Base-by-base conservation (phyloP, 2,113 vertebrate genomes). In the Haemorhous mexicanus region DNA sequence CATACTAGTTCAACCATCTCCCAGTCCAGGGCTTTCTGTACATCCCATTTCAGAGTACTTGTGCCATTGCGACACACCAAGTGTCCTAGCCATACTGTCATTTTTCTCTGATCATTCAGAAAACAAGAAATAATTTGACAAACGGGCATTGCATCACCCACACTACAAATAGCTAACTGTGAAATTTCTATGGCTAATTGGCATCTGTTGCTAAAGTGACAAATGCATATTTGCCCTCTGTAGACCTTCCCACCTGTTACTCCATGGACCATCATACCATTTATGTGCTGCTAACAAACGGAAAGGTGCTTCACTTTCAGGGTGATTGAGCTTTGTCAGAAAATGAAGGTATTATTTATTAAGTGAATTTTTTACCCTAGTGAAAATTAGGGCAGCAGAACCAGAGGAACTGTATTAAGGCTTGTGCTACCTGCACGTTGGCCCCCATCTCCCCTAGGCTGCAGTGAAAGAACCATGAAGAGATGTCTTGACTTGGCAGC, bases 101-200 rank as follows among this genome's bases (percentile, higher is more conserved):
- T 68, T 91, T 73, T 87, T 22, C 43, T 47, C 44, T 10, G 18
- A 47, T 77, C 81, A 78, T 68, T 88, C 59, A 89, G 33, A 58
- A 56, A 94, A 81, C 37, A 76, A 55, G 67, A 89, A 91, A 55
- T 24, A 79, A 94, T 56, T 70, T 85, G 69, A 67, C 66, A 89
- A 91, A 94, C 33, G 23, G 41, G 52, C 92, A 77, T 59, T 63
- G 79, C 16, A 0, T 17, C 55, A 84, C 79, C 59, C 37, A 56
- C 50, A 52, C 43, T 7, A 33, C 13, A 8, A 55, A 74, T 11
- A 90, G 66, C 19, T 59, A 80, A 52, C 33, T 53, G 52, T 44
- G 86, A 84, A 59, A 93, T 80, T 20, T 55, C 69, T 72, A 35
- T 30, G 81, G 93, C 84, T 63, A 87, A 37, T n/a, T 43, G 43